Percentiles rank a stretch among this genome's conserved stretches.
Conservation (phyloP, 2,888 invertebrate species). For the Furcula furcula region DNA sequence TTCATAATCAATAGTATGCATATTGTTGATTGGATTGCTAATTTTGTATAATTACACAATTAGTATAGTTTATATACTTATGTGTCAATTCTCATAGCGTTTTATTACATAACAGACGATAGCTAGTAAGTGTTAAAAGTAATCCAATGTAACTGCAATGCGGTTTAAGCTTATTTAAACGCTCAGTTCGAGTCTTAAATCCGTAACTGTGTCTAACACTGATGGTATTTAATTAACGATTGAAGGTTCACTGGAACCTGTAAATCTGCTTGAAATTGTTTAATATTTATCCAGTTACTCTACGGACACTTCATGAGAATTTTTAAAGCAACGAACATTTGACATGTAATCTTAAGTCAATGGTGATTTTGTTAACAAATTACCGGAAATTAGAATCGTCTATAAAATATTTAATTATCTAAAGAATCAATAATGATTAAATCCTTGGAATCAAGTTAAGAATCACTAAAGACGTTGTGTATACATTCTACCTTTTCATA, state of each 20-base stretch:
- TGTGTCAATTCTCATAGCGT: slow-evolving; percentile 83
- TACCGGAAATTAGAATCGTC: slow-evolving; percentile 20
- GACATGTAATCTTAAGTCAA: slow-evolving; percentile 47
- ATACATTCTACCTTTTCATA: too few species aligned
- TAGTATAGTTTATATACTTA: slow-evolving; percentile 83
- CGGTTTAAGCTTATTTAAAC: slow-evolving; percentile 61
- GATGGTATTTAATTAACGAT: slow-evolving; percentile 12
- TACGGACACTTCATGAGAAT: slow-evolving; percentile 37
- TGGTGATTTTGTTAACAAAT: too few species aligned
- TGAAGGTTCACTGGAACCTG: slow-evolving; percentile 11
- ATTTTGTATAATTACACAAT: slow-evolving; percentile 80
- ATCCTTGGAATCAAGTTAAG: too few species aligned
- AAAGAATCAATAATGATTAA: too few species aligned
- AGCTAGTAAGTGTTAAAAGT: slow-evolving; percentile 80
- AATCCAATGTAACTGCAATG: slow-evolving; percentile 63
- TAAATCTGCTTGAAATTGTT: slow-evolving; percentile 22
- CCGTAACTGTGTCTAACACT: slow-evolving; percentile 23
- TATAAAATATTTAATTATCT: too few species aligned
- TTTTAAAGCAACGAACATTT: slow-evolving; percentile 69
- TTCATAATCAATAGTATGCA: slow-evolving; percentile 78
- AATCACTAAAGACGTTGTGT: too few species aligned
- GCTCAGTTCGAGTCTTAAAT: slow-evolving; percentile 21
- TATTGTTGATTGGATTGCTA: slow-evolving; percentile 78
- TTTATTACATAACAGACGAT: slow-evolving; percentile 80
- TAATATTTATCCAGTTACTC: slow-evolving; percentile 12